Percentiles rank a stretch among this genome's conserved stretches.
Evolutionary conservation across 1,140 invertebrate genomes (phyloP).

Genomic region (Globodera ellingtonae): DNA sequence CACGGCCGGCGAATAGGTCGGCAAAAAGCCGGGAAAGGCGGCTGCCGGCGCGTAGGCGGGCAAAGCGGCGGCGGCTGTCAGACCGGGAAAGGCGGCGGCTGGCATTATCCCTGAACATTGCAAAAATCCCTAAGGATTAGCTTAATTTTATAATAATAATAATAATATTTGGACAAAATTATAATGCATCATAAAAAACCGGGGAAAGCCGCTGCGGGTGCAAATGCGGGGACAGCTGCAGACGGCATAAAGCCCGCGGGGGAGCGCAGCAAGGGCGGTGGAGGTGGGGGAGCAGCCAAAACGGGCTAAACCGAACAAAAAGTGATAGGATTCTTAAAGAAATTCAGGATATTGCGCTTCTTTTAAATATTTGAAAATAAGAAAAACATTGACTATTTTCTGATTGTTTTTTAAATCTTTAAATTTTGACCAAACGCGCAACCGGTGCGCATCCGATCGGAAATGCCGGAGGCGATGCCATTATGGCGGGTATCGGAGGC

Average conservation of each 20-base stretch:
- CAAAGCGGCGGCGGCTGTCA: constrained; percentile 2
- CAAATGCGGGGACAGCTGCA: constrained; percentile 14
- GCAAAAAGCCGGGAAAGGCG: not conserved
- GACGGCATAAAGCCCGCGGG: constrained; percentile 9
- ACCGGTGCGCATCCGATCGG: constrained; percentile 1
- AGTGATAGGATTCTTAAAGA: too few species aligned
- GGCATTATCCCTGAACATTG: not conserved
- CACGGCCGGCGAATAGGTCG: not conserved
- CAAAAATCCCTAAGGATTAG: not conserved
- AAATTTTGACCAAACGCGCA: not conserved
- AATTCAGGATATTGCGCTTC: too few species aligned
- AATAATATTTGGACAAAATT: not conserved
- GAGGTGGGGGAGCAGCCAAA: not conserved
- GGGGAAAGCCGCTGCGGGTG: not conserved
- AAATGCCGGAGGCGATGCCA: constrained; percentile 2
- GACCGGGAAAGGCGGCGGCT: constrained; percentile 4
- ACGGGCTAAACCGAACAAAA: not conserved
- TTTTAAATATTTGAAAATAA: not conserved
- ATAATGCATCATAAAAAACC: not conserved
- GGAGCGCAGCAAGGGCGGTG: not conserved
- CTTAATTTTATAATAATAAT: not conserved
- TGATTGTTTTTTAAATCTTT: not conserved
- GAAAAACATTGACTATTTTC: not conserved
- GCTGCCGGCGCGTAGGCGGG: not conserved
- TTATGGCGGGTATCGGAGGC: not conserved